A percentile compares a stretch with the other conserved stretches of the same genome.
phyloP scores from a whole-genome alignment of 2,797 vertebrate species.

The Cuniculus paca region DNA sequence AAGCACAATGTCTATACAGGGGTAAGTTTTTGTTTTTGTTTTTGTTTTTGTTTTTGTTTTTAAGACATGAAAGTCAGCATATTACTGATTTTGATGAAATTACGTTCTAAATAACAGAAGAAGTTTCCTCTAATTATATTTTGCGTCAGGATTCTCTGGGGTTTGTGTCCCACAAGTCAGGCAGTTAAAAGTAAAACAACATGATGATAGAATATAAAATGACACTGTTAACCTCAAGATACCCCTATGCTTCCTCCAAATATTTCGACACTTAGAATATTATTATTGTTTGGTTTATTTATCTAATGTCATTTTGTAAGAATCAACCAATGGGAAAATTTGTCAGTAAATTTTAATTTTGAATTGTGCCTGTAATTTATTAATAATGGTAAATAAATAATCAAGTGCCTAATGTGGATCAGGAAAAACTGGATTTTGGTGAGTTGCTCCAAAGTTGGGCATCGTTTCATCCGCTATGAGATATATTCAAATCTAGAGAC shows the following conservation, averaged over 20 bases:
- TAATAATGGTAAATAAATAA: neutral
- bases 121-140: neutral
- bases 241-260: no score
- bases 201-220: neutral
- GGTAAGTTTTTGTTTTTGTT: neutral
- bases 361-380: fast-evolving
- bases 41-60: no score
- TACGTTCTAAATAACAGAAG: neutral
- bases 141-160: neutral
- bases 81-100: neutral
- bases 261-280: neutral
- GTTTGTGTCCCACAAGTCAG: neutral
- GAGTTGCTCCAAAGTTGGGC: neutral
- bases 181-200: neutral
- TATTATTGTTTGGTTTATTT: neutral
- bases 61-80: neutral
- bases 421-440: neutral
- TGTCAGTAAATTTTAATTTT: neutral
- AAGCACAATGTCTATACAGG: neutral
- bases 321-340: neutral
- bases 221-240: neutral
- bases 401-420: neutral
- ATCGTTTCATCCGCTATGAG: neutral
- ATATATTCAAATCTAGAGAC: neutral
- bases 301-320: neutral